Evolutionary conservation across 2,888 invertebrate species (phyloP), one percentile per base, ranked within the genome.

Genomic region (Smittia sp.): DNA sequence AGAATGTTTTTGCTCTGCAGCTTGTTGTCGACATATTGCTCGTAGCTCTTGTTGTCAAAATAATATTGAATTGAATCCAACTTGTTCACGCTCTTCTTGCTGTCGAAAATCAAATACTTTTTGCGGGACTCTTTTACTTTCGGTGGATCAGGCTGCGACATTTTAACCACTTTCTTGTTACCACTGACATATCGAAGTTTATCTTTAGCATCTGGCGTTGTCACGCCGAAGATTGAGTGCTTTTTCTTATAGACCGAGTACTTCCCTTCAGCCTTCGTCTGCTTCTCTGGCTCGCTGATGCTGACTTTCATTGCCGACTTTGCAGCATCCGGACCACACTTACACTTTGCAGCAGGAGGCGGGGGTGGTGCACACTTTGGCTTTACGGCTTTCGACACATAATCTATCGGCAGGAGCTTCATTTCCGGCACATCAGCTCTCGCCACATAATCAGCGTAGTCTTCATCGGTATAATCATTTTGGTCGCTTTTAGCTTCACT

Each of bases 361-460:
- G 58, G 41, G 1, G 65, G 65, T 25, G 73, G 65, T 2, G 73
- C 25, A n/a, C 63, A 73, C 62, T 22, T 65, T 25, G 65, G 63
- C 62, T 73, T 65, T 7, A 24, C 39, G 3, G 38, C 65, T 73
- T 65, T 73, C 2, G 24, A n/a, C 7, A 82, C 81, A 77, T 82
- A 82, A 75, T 81, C 81, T 74, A 82, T 79, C 75, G 82, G 80
- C 13, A 82, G 77, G 70, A 82, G 75, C 75, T 82, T 80, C 82
- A 82, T 82, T 76, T 82, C 80, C 6, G 82, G 81, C 75, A 82
- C 74, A 74, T 74, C 70, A 39, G 58, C 70, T 27, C 75, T 74
- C 24, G 68, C 18, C 66, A 68, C 73, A 69, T 68, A 66, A 74
- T 81, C 80, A 68, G 78, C 79, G 73, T 81, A 80, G 76, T 80